A percentile compares a stretch with the other conserved stretches of the same genome.
These are phyloP conservation scores for Tachina lurida DNA, from an alignment of 2,888 invertebrate species.

Conservation along the genomic window DNA sequence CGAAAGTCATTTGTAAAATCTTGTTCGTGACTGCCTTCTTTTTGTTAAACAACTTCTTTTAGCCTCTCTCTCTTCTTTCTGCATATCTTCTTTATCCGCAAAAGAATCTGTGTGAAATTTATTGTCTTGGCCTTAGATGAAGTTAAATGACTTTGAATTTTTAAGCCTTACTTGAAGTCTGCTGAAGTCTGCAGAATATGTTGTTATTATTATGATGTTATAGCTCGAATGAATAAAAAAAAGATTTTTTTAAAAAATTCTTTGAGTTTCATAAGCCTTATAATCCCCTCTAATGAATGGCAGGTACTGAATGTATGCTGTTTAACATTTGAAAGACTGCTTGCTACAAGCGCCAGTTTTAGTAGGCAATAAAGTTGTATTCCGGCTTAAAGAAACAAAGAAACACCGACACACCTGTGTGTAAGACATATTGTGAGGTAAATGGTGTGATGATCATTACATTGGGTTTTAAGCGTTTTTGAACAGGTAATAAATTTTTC, in stretches of 20 bases:
- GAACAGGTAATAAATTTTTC: conserved; percentile 37
- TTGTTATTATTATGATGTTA: conserved; percentile 20
- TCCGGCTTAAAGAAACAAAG: background rate
- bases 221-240: background rate
- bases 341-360: conserved; percentile 36
- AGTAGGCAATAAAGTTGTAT: background rate
- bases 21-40: conserved; percentile 37
- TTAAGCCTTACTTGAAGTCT: conserved; percentile 1
- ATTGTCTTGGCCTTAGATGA: conserved; percentile 28
- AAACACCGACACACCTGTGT: conserved; percentile 1
- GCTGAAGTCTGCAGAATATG: background rate
- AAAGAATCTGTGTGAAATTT: conserved; percentile 32
- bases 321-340: conserved; percentile 54
- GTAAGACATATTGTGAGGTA: background rate
- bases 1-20: conserved; percentile 46
- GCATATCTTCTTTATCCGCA: conserved; percentile 7
- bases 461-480: conserved; percentile 1
- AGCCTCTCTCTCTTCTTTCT: background rate
- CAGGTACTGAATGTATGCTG: conserved; percentile 50
- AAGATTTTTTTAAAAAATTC: background rate
- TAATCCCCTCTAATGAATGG: conserved; percentile 10
- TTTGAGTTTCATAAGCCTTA: conserved; percentile 34
- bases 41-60: conserved; percentile 34
- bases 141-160: conserved; percentile 39
- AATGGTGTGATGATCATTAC: background rate